phyloP scores from a whole-genome alignment of 2,113 vertebrate genomes.

The Probosciger aterrimus region DNA sequence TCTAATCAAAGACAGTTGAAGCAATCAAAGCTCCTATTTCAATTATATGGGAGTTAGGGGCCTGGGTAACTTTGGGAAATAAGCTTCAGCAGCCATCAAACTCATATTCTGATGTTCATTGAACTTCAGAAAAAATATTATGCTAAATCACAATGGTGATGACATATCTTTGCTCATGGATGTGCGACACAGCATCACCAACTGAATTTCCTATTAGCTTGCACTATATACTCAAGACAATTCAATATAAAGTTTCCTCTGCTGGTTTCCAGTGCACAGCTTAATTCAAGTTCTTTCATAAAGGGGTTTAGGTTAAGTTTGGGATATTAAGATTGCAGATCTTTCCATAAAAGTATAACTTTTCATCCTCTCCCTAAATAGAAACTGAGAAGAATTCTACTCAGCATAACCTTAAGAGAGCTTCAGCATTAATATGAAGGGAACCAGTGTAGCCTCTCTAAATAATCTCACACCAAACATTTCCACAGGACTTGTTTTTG shows the following conservation, averaged over 20 bases:
- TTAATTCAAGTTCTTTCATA: constrained; percentile 4
- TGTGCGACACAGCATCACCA: background rate
- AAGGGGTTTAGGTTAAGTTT: background rate
- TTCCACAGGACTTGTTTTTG: background rate
- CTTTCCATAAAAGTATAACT: background rate
- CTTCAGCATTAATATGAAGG: background rate
- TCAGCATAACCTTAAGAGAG: background rate
- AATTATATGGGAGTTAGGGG: background rate
- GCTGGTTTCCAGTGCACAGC: background rate
- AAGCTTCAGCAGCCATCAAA: background rate
- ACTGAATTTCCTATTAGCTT: background rate
- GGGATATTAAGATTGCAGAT: background rate
- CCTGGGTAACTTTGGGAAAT: background rate
- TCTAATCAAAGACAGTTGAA: background rate
- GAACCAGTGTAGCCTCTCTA: background rate
- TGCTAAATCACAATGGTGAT: background rate
- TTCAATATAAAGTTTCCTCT: background rate
- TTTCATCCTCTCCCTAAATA: background rate
- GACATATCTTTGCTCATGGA: background rate
- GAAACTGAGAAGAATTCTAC: background rate
- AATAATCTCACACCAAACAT: background rate
- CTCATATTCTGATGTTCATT: background rate
- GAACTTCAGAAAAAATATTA: background rate
- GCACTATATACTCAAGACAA: background rate
- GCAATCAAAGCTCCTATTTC: background rate